Evolutionary conservation across 2,888 invertebrate species (phyloP).

Genomic region (Hemithea aestivaria): DNA sequence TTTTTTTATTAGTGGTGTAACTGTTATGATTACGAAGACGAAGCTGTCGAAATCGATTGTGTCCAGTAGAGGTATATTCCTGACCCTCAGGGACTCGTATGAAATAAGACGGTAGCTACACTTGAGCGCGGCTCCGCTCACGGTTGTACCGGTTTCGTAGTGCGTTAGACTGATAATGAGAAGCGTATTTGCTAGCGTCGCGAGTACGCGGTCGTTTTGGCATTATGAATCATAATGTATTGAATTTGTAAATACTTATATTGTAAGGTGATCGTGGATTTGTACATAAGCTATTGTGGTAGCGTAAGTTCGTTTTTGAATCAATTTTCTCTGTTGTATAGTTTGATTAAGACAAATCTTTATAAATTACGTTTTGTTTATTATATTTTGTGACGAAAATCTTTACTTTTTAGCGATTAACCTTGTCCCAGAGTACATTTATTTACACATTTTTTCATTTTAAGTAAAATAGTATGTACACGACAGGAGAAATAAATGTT

Average conservation of each 20-base stretch:
- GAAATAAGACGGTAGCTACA: too few species aligned
- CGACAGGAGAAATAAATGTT: constrained; percentile 1
- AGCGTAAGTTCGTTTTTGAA: constrained; percentile 54
- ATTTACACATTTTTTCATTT: constrained; percentile 27
- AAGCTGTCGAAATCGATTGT: too few species aligned
- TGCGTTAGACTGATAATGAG: too few species aligned
- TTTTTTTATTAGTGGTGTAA: too few species aligned
- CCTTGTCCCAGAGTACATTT: constrained; percentile 25
- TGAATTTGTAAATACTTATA: constrained; percentile 40
- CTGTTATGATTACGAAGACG: too few species aligned
- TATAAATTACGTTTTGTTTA: constrained; percentile 68
- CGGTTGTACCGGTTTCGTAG: neutral
- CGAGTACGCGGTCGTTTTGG: too few species aligned
- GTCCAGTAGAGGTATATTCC: too few species aligned
- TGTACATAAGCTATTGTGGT: constrained; percentile 52
- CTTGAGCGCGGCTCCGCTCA: too few species aligned
- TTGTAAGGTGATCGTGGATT: constrained; percentile 18
- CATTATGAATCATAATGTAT: too few species aligned
- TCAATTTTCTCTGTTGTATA: constrained; percentile 72
- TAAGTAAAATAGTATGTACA: constrained; percentile 11
- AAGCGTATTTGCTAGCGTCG: too few species aligned
- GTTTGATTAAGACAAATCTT: constrained; percentile 65
- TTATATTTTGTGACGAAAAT: constrained; percentile 70
- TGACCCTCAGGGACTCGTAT: too few species aligned
- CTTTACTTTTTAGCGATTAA: constrained; percentile 25